These are phyloP conservation scores for Amia ocellicauda DNA, from an alignment of 2,113 vertebrate species.

Conservation along the genomic window DNA sequence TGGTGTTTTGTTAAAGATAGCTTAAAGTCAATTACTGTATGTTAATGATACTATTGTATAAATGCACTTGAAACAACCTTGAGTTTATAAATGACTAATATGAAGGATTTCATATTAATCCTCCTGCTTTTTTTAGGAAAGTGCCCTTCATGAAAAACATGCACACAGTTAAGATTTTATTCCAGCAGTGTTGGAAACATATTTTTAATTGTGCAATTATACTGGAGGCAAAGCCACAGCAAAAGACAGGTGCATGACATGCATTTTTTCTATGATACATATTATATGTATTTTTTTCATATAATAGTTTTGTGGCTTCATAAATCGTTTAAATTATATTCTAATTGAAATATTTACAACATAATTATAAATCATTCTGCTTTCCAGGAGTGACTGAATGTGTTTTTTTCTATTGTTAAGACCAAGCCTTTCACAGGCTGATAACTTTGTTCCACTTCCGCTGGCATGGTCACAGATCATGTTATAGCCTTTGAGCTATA, in stretches of 20 bases:
- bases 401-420: too few species aligned
- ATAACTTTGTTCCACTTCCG: too few species aligned
- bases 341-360: too few species aligned
- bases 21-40: too few species aligned
- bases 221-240: slow-evolving; percentile 17
- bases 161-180: slow-evolving; percentile 24
- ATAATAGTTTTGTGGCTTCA: slow-evolving; percentile 13
- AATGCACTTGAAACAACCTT: slow-evolving; percentile 15
- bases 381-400: too few species aligned
- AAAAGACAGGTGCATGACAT: slow-evolving; percentile 18
- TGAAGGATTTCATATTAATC: slow-evolving; percentile 24
- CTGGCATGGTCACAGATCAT: too few species aligned
- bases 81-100: slow-evolving; percentile 28
- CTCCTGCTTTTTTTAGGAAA: slow-evolving; percentile 29
- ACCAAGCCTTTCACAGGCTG: too few species aligned
- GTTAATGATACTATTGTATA: too few species aligned
- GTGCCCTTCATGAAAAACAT: slow-evolving; percentile 20
- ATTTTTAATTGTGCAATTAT: slow-evolving; percentile 26
- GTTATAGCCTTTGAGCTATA: too few species aligned
- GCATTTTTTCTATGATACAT: neutral
- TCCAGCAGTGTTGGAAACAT: neutral
- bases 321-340: slow-evolving; percentile 32
- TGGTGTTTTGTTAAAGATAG: too few species aligned
- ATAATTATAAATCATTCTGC: too few species aligned
- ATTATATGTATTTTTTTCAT: slow-evolving; percentile 24